phyloP scores from a whole-genome alignment of 2,113 vertebrate genomes.

The Hylia prasina region DNA sequence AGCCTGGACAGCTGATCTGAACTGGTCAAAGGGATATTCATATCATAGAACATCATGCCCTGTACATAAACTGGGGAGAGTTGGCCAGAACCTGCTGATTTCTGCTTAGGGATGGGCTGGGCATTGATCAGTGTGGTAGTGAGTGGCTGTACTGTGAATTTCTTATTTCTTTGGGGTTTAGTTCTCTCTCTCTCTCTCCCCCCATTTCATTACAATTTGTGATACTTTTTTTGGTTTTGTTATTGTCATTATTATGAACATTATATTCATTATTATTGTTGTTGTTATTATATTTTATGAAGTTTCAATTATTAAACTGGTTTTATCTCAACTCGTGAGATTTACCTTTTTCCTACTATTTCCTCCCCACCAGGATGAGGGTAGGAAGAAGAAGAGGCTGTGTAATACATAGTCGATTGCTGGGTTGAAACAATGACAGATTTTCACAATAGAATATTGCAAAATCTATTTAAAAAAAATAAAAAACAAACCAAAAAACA shows the following conservation, averaged over 20 bases:
- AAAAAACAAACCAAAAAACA: too few relatives aligned
- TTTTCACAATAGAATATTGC: background rate
- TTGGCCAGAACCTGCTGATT: background rate
- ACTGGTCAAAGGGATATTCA: background rate
- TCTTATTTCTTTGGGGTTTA: background rate
- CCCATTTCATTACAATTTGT: background rate
- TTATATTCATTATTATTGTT: background rate
- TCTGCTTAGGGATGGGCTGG: background rate
- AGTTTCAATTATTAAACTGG: background rate
- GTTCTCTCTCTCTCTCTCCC: background rate
- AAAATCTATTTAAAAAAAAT: background rate
- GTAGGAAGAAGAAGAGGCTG: background rate
- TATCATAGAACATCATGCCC: fast-evolving
- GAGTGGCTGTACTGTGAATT: background rate
- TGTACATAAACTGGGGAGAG: background rate
- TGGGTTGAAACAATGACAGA: background rate
- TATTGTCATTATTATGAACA: background rate
- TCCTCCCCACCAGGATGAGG: fast-evolving
- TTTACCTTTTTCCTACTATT: background rate
- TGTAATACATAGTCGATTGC: background rate
- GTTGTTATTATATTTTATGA: background rate
- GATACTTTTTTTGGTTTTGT: background rate
- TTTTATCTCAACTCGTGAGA: background rate
- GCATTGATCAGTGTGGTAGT: background rate
- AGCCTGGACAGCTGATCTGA: background rate